Base-by-base conservation (phyloP, 1,140 invertebrate species). In the Nebria ingens region DNA sequence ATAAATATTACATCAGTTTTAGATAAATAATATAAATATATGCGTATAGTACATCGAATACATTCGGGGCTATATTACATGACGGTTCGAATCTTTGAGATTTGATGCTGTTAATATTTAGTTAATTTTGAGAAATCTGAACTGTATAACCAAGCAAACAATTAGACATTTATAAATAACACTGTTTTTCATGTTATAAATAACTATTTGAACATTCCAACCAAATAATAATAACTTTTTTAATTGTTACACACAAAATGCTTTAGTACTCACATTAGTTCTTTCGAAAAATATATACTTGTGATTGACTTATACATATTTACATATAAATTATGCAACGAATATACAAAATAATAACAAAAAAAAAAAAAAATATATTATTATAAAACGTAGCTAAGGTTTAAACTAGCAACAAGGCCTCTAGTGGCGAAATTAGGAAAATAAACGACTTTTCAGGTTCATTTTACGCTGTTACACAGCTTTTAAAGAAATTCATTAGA, bases 331-430 rank as follows among this genome's bases (percentile, higher is more conserved):
- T 45, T 45, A 45, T 45, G 15, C 40, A 45, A 45, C 40, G 40
- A 45, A 45, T 45, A 45, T 45, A 45, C 40, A 45, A 45, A 45
- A 45, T 45, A 45, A 45, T 45, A 12, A 12, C 9, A 45, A 45
- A 45, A 45, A 6, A 9, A 45, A 12, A 45, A 9, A 45, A 29
- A 29, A 29, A 29, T 29, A 13, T 6, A 29, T 6, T 29, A 29
- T n/a, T 6, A 29, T 6, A 29, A 6, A 6, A 29, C 25, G 40
- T 45, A 45, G 40, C 40, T 45, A 45, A 45, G 40, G 40, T 45
- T 45, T 12, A 9, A 4, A 34, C 15, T 45, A 45, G 40, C 17
- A 6, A 45, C n/a, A n/a, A 17, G 15, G 40, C 40, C 40, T 45
- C 3, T 45, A 45, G 40, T 17, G 40, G 40, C 40, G 9, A 17